Evolutionary conservation across 1,140 invertebrate genomes (phyloP).

Genomic region (Triops longicaudatus): DNA sequence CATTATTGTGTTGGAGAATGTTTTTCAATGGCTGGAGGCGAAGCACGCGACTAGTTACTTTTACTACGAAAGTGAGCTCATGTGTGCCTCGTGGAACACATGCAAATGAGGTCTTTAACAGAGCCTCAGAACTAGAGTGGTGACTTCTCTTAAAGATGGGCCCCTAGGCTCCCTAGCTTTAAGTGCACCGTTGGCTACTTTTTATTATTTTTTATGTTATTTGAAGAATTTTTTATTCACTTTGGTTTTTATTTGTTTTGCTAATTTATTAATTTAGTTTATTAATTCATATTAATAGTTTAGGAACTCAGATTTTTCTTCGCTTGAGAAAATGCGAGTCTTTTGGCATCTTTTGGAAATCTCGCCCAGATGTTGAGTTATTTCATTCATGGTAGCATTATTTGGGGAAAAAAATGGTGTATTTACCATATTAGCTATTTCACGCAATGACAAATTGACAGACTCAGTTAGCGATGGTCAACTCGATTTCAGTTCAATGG

Average conservation of each 20-base stretch:
- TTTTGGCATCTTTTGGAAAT: no score
- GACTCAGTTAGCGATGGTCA: not conserved
- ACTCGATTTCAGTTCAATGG: not conserved
- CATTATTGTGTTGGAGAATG: not conserved
- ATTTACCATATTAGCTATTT: not conserved
- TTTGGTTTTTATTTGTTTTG: no score
- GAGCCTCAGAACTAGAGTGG: not conserved
- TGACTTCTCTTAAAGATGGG: not conserved
- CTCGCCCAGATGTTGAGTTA: no score
- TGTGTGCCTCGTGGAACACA: not conserved
- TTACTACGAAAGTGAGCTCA: not conserved
- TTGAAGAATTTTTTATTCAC: no score
- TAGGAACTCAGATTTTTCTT: no score
- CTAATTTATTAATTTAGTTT: no score
- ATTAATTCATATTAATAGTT: no score
- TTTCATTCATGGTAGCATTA: not conserved
- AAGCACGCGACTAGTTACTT: conserved; percentile 7
- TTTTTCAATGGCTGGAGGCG: not conserved
- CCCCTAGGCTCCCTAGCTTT: not conserved
- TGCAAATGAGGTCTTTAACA: conserved; percentile 11
- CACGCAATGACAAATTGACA: conserved; percentile 3
- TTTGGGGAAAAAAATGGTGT: not conserved
- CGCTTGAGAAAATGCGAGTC: no score
- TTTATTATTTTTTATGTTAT: no score
- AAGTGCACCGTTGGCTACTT: not conserved